A percentile compares a stretch with the other conserved stretches of the same genome.
These are phyloP conservation scores for Amniataba percoides DNA, from an alignment of 2,797 vertebrate genomes.

Conservation along the genomic window DNA sequence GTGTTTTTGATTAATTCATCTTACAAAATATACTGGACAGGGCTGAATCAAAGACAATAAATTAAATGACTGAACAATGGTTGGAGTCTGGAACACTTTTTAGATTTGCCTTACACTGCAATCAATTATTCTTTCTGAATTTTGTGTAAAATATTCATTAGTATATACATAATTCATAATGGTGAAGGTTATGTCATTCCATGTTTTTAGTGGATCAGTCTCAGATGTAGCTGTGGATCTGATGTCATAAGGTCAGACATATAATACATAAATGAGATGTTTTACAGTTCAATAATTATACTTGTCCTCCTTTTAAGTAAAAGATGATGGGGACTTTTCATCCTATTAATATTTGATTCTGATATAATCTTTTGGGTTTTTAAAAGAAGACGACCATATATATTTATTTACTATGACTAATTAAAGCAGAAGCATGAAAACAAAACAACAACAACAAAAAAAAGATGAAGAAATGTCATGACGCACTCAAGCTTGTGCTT, in stretches of 20 bases:
- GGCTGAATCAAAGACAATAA: not conserved
- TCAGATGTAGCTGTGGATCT: not conserved
- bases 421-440: not conserved
- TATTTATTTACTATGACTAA: not conserved
- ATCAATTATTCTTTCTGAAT: not conserved
- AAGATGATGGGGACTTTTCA: not conserved
- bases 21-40: too few species aligned
- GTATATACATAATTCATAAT: not conserved
- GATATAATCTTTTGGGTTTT: not conserved
- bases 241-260: not conserved
- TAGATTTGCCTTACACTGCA: not conserved
- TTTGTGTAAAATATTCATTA: not conserved
- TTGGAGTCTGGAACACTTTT: not conserved
- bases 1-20: too few species aligned
- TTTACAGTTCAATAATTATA: not conserved
- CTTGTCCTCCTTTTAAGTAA: not conserved
- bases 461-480: conserved; percentile 12
- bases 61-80: not conserved
- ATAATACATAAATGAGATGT: not conserved
- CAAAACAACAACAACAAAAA: not conserved
- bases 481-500: conserved; percentile 1
- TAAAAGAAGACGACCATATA: not conserved
- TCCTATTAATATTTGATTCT: not conserved
- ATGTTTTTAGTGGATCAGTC: not conserved
- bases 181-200: not conserved